phyloP scores from a whole-genome alignment of 2,113 vertebrate species.

The Albula goreensis region DNA sequence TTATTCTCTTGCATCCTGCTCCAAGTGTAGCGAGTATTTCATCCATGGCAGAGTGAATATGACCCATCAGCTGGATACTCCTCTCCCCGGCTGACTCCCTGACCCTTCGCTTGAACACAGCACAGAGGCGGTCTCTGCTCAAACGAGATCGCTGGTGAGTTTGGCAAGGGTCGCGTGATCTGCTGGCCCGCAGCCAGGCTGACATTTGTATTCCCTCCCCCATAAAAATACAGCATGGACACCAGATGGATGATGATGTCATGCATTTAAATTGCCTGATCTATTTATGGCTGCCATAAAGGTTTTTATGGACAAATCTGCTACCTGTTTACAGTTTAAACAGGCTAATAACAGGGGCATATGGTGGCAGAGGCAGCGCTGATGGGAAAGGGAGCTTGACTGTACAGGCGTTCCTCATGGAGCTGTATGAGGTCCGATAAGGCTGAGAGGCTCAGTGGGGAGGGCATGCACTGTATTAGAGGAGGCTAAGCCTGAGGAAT shows the following conservation, averaged over 20 bases:
- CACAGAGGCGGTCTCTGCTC: not conserved
- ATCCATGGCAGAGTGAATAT: too few relatives aligned
- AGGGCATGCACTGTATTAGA: not conserved
- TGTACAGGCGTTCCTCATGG: not conserved
- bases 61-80: not conserved
- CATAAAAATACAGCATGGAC: not conserved
- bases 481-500: not conserved
- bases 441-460: not conserved
- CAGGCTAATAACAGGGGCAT: not conserved
- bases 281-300: not conserved
- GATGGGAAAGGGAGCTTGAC: not conserved
- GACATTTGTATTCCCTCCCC: not conserved
- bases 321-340: conserved; percentile 6
- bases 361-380: not conserved
- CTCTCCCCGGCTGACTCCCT: not conserved
- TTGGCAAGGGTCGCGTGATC: not conserved
- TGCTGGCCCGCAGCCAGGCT: not conserved
- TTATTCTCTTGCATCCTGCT: too few relatives aligned
- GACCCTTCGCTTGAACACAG: not conserved
- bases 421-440: not conserved
- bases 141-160: not conserved
- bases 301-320: not conserved
- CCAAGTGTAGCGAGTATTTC: too few relatives aligned
- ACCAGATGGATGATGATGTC: conserved; percentile 4
- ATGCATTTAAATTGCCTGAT: not conserved